A percentile compares a stretch with the other conserved stretches of the same genome.
These are phyloP conservation scores for Fratercula arctica DNA, from an alignment of 2,797 vertebrate genomes.

Conservation along the genomic window DNA sequence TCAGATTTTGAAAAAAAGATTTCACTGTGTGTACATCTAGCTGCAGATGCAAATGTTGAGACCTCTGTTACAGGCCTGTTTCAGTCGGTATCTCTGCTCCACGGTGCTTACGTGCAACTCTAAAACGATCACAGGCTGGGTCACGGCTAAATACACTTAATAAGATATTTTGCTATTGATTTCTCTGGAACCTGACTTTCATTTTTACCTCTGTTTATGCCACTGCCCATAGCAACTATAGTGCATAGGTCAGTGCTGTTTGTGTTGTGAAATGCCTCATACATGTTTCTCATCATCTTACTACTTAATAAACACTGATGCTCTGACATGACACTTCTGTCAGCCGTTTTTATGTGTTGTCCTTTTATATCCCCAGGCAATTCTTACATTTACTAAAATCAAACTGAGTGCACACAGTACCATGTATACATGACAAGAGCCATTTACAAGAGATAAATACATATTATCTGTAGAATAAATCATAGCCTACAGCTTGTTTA, in stretches of 20 bases:
- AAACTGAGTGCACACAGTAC: not conserved
- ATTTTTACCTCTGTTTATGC: not conserved
- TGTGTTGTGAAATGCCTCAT: not conserved
- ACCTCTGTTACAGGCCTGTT: rapidly evolving
- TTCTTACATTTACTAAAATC: not conserved
- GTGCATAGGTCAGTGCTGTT: not conserved
- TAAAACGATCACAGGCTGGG: not conserved
- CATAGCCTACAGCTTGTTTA: not conserved
- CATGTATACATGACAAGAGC: not conserved
- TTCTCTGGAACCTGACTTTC: not conserved
- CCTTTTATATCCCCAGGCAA: not conserved
- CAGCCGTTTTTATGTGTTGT: not conserved
- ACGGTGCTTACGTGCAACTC: not conserved
- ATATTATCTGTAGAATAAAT: not conserved
- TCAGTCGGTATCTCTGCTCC: not conserved
- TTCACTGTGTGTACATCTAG: not conserved
- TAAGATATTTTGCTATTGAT: not conserved
- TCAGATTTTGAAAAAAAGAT: not conserved
- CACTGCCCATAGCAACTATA: not conserved
- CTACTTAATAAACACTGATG: not conserved
- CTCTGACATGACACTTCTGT: not conserved
- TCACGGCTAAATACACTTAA: not conserved
- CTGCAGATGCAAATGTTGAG: not conserved
- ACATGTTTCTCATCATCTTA: not conserved
- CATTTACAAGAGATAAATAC: not conserved